Evolutionary conservation across 2,113 vertebrate species (phyloP).

Genomic region (Antennarius striatus): DNA sequence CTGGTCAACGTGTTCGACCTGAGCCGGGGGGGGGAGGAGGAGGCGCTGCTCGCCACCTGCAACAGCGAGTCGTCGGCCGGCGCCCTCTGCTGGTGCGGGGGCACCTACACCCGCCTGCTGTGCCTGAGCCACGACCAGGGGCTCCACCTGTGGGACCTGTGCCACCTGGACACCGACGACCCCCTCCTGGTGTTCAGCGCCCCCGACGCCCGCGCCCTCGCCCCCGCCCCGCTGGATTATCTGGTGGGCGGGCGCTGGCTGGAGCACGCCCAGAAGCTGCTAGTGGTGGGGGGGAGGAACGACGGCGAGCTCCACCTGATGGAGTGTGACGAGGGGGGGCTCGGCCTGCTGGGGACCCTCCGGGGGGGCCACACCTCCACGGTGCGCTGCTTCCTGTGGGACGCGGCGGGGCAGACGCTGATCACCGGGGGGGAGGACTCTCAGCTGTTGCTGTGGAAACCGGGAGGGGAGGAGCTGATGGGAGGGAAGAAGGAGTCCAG

Average conservation of each 20-base stretch:
- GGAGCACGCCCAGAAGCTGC: conserved; percentile 77
- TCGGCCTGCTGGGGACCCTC: conserved; percentile 79
- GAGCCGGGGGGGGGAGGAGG: conserved; percentile 84
- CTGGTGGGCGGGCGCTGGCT: conserved; percentile 89
- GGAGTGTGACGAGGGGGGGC: conserved; percentile 70
- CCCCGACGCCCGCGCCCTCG: conserved; percentile 77
- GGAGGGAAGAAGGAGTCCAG: conserved; percentile 73
- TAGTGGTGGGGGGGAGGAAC: conserved; percentile 84
- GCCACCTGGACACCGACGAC: conserved; percentile 83
- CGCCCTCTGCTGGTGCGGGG: conserved; percentile 86
- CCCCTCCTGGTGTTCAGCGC: conserved; percentile 80
- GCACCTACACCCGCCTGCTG: conserved; percentile 81
- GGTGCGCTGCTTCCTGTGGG: conserved; percentile 89
- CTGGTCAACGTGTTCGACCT: conserved; percentile 95
- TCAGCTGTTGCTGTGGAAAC: conserved; percentile 91
- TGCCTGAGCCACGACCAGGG: conserved; percentile 90
- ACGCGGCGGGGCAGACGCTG: conserved; percentile 73
- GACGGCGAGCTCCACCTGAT: conserved; percentile 84
- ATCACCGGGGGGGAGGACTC: conserved; percentile 93
- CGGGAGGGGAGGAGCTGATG: conserved; percentile 75
- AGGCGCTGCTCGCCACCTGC: conserved; percentile 88
- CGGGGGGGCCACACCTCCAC: conserved; percentile 82
- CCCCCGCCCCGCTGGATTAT: conserved; percentile 79
- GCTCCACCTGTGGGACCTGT: conserved; percentile 91
- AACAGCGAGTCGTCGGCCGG: conserved; percentile 89